A percentile compares a stretch with the other conserved stretches of the same genome.
These are phyloP conservation scores for Boloria euphrosyne DNA, from an alignment of 2,888 invertebrate species.

Conservation along the genomic window DNA sequence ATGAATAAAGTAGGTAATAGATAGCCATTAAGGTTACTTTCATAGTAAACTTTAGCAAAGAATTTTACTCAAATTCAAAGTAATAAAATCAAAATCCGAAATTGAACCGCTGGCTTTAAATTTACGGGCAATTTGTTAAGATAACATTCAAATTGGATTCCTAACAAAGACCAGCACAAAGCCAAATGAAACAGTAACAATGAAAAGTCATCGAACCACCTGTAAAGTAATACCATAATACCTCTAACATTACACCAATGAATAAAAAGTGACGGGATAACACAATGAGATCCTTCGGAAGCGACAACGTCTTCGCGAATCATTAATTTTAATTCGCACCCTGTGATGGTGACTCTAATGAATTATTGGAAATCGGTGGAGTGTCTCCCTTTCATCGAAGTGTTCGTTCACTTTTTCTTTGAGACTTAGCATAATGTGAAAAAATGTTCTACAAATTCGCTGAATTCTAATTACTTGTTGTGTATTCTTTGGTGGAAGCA, in stretches of 20 bases:
- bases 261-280: constrained; percentile 76
- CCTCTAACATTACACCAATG: constrained; percentile 60
- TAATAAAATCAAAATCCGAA: neutral
- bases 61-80: neutral
- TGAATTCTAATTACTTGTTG: constrained; percentile 82
- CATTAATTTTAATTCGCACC: constrained; percentile 82
- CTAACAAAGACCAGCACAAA: constrained; percentile 16
- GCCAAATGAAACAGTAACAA: constrained; percentile 41
- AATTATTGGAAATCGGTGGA: constrained; percentile 80
- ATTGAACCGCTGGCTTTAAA: neutral
- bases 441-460: constrained; percentile 75
- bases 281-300: constrained; percentile 67
- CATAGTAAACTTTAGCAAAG: neutral
- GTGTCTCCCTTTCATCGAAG: constrained; percentile 58
- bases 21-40: neutral
- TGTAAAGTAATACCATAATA: constrained; percentile 64
- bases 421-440: constrained; percentile 80
- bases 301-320: constrained; percentile 73
- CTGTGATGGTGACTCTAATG: constrained; percentile 78
- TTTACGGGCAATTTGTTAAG: constrained; percentile 9
- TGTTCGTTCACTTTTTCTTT: constrained; percentile 74
- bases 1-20: too few species aligned
- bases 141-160: constrained; percentile 16
- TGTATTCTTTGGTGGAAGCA: constrained; percentile 68
- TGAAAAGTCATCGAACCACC: constrained; percentile 66